Evolutionary conservation across 2,888 invertebrate species (phyloP).

Genomic region (Gymnocheta viridis): DNA sequence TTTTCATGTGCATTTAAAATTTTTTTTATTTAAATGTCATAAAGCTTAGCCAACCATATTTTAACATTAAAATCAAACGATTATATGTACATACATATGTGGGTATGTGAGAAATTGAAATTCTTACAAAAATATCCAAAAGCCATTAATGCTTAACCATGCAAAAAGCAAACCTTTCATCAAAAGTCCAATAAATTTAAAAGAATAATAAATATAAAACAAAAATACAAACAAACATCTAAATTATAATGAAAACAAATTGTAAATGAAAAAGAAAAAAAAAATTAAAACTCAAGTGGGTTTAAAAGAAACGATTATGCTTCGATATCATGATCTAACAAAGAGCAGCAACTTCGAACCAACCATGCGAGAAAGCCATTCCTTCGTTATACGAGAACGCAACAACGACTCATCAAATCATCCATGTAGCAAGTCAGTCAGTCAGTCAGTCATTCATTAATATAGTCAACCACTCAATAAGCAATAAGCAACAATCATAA

Average conservation of each 20-base stretch:
- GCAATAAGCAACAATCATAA: not conserved
- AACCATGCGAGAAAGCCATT: constrained; percentile 41
- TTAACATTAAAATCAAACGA: not conserved
- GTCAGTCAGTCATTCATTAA: constrained; percentile 11
- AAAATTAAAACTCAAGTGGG: constrained; percentile 54
- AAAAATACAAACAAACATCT: constrained; percentile 10
- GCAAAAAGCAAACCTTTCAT: constrained; percentile 7
- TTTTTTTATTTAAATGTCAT: not conserved
- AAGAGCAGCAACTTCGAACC: constrained; percentile 12
- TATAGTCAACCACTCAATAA: not conserved
- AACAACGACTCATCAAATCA: constrained; percentile 19
- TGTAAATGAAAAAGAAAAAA: not conserved
- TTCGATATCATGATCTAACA: constrained; percentile 9
- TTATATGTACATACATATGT: not conserved
- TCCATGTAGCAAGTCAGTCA: not conserved
- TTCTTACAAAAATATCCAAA: constrained; percentile 4
- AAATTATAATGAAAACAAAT: constrained; percentile 13
- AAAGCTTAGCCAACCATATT: not conserved
- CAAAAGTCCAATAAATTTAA: constrained; percentile 19
- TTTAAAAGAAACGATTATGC: constrained; percentile 22
- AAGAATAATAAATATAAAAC: not conserved
- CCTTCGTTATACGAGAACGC: not conserved
- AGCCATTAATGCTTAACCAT: constrained; percentile 1
- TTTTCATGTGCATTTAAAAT: too few relatives aligned
- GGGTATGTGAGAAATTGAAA: not conserved